A percentile compares a stretch with the other conserved stretches of the same genome.
Evolutionary conservation across 2,888 invertebrate species (phyloP).

Genomic region (Aphidius colemani): DNA sequence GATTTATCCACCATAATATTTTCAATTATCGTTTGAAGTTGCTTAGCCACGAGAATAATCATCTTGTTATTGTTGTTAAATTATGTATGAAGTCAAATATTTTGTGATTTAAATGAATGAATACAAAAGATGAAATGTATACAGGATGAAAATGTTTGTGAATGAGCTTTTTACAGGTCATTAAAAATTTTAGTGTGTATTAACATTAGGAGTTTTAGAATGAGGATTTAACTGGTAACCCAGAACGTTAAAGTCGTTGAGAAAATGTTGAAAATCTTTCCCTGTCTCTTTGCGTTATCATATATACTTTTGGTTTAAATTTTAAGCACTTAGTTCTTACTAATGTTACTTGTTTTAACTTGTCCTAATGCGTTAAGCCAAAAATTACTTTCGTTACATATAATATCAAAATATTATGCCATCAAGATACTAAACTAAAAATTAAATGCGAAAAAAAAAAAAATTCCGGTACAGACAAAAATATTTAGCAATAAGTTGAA

Average conservation of each 20-base stretch:
- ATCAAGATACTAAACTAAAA: not conserved
- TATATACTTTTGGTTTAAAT: conserved; percentile 24
- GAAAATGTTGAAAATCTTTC: conserved; percentile 25
- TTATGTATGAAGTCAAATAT: no score
- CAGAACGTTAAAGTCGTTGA: conserved; percentile 31
- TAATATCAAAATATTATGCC: no score
- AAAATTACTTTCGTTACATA: no score
- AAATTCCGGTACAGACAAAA: not conserved
- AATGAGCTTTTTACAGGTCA: no score
- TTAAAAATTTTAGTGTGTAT: not conserved
- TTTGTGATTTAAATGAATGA: no score
- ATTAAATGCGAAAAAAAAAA: not conserved
- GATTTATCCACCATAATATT: not conserved
- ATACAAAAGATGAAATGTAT: no score
- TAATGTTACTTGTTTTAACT: conserved; percentile 57
- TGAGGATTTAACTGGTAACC: conserved; percentile 37
- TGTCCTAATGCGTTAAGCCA: conserved; percentile 48
- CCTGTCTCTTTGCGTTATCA: conserved; percentile 27
- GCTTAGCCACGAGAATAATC: no score
- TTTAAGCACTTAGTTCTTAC: conserved; percentile 53
- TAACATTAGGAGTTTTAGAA: conserved; percentile 20
- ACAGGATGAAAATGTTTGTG: not conserved
- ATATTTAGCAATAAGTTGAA: not conserved
- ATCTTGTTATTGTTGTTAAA: no score
- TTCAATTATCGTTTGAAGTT: no score